Evolutionary conservation across 2,888 invertebrate genomes (phyloP).

Genomic region (Bombylius major): DNA sequence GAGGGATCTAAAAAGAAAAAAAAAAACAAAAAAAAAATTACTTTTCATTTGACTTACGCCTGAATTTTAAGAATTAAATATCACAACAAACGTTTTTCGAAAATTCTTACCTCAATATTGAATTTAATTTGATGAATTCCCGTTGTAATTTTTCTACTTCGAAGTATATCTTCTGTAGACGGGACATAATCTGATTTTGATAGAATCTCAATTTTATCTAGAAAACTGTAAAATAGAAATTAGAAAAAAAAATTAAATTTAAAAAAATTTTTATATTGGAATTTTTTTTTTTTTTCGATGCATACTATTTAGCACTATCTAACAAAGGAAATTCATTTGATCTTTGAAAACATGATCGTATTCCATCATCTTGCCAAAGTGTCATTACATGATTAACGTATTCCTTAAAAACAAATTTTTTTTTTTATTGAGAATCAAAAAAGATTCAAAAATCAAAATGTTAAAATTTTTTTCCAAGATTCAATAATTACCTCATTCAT

Average conservation of each 20-base stretch:
- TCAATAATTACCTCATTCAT: slow-evolving; percentile 41
- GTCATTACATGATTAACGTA: slow-evolving; percentile 55
- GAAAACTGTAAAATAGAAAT: slow-evolving; percentile 39
- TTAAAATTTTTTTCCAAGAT: not conserved
- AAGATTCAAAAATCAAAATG: too few relatives aligned
- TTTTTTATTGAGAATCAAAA: too few relatives aligned
- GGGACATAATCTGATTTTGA: slow-evolving; percentile 53
- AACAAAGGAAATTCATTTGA: slow-evolving; percentile 68
- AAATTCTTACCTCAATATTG: slow-evolving; percentile 43
- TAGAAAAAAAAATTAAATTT: slow-evolving; percentile 29
- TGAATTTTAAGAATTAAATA: too few relatives aligned
- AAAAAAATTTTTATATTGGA: not conserved
- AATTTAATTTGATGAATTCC: slow-evolving; percentile 66
- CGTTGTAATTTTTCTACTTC: slow-evolving; percentile 60
- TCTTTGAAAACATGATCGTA: slow-evolving; percentile 53
- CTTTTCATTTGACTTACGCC: not conserved
- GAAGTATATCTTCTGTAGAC: slow-evolving; percentile 61
- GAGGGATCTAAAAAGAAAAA: slow-evolving; percentile 40
- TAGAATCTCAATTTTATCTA: slow-evolving; percentile 56
- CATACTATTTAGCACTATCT: slow-evolving; percentile 75
- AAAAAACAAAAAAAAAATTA: not conserved
- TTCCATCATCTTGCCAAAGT: slow-evolving; percentile 59
- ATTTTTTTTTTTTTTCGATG: slow-evolving; percentile 18
- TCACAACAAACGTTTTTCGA: not conserved
- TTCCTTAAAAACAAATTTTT: slow-evolving; percentile 45